Base-by-base conservation (phyloP, 2,797 vertebrate species). In the Steatocranus sp. region DNA sequence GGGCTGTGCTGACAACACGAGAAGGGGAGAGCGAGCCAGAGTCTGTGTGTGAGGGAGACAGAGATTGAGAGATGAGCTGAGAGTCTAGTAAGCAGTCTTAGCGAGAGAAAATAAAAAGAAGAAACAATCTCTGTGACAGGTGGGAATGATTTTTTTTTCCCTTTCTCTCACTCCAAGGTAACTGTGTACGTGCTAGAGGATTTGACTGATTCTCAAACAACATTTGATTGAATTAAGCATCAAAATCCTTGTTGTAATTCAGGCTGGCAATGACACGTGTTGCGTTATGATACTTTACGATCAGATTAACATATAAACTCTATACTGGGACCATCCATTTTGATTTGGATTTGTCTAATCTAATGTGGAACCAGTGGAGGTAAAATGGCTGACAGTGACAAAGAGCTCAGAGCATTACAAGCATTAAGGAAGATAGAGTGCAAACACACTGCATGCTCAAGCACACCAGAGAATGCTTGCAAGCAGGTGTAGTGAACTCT, bases 301-400 rank as follows among this genome's bases (percentile, higher is more conserved):
- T 94, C 90, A 80, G 85, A 93, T 95, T 90, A 93, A 94, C 89
- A 90, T 83, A 88, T 84, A 91, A 92, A 89, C 90, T 91, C 84
- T 81, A 91, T 80, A 86, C 80, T 50, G 81, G 86, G 80, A 87
- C 87, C 92, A 93, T 94, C 94, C 94, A 95, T 94, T 94, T 94
- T 95, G 93, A 95, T 95, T 93, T 94, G 17, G 87, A 94, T 93
- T 94, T 89, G 89, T 88, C 86, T 94, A 95, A 94, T 95, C 94
- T 93, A 95, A 95, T 94, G 93, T 88, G 86, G 85, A 94, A 92
- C 88, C 84, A 43, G 73, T 88, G 84, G 91, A 92, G 90, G 91
- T 92, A 94, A 94, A 94, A 95, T 94, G 93, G 94, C 94, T 93
- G 94, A 93, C 93, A 92, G 91, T 93, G 93, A 95, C 94, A 92